Evolutionary conservation across 2,888 invertebrate genomes (phyloP).

Genomic region (Choreutis nemorana): DNA sequence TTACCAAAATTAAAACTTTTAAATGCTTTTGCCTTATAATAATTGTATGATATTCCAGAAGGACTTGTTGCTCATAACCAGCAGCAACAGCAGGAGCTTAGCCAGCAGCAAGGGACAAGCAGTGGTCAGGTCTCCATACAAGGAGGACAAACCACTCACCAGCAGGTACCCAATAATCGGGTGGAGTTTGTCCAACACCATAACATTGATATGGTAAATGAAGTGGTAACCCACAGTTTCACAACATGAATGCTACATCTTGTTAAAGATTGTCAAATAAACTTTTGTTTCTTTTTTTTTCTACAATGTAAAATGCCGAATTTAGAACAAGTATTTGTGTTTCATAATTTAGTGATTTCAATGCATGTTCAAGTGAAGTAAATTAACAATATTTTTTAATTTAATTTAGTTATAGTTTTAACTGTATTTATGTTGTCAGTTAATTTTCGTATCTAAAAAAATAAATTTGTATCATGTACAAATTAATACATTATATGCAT

Average conservation of each 20-base stretch:
- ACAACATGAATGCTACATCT: conserved; percentile 51
- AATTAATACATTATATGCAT: too few species aligned
- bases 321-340: too few species aligned
- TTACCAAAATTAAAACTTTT: conserved; percentile 8
- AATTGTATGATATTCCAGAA: conserved; percentile 30
- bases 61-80: conserved; percentile 55
- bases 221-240: conserved; percentile 45
- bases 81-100: conserved; percentile 56
- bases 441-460: too few species aligned
- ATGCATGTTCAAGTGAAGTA: too few species aligned
- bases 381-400: too few species aligned
- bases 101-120: conserved; percentile 29
- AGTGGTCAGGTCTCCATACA: conserved; percentile 41
- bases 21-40: conserved; percentile 7
- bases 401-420: too few species aligned
- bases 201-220: conserved; percentile 65
- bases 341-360: too few species aligned
- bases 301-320: too few species aligned
- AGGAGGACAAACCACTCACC: conserved; percentile 40
- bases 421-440: too few species aligned
- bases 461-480: too few species aligned
- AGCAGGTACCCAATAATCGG: conserved; percentile 64
- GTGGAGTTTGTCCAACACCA: conserved; percentile 65
- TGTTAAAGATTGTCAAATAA: too few species aligned
- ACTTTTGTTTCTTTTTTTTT: too few species aligned